phyloP scores from a whole-genome alignment of 2,797 vertebrate species.

The Remorina albescens region DNA sequence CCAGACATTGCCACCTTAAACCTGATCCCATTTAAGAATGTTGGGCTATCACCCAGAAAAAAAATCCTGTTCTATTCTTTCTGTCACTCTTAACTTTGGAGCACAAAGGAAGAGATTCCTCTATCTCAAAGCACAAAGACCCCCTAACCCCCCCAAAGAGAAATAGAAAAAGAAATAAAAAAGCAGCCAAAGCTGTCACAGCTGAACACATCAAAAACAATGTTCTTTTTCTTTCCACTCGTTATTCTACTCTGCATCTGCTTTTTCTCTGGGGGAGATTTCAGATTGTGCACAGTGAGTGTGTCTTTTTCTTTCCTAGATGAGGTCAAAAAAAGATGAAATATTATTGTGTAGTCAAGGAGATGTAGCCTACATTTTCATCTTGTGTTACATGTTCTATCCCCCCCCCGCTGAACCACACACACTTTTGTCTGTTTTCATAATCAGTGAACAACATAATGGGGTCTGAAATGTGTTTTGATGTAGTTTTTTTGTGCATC shows the following conservation, averaged over 20 bases:
- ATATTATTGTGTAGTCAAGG: conserved; percentile 26
- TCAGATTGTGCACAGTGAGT: neutral
- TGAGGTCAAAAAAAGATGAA: conserved; percentile 1
- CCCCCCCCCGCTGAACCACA: neutral
- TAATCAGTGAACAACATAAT: conserved; percentile 13
- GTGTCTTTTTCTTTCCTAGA: neutral
- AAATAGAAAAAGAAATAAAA: neutral
- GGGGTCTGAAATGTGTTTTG: neutral
- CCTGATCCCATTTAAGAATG: neutral
- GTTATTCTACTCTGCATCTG: conserved; percentile 31
- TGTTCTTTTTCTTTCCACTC: conserved; percentile 37
- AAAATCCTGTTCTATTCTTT: conserved; percentile 7
- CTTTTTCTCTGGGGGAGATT: neutral
- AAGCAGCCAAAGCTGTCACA: conserved; percentile 51
- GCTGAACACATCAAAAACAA: conserved; percentile 49
- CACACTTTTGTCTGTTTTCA: conserved; percentile 4
- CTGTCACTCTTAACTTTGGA: conserved; percentile 6
- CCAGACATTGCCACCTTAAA: neutral
- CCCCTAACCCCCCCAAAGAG: neutral
- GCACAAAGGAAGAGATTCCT: conserved; percentile 19
- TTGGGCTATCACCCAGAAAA: conserved; percentile 2
- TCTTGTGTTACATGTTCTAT: neutral
- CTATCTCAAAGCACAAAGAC: conserved; percentile 28
- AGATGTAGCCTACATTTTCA: conserved; percentile 25
- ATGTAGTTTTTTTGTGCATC: conserved; percentile 14